Evolutionary conservation across 2,113 vertebrate species (phyloP), one percentile per base, ranked within the genome.

Genomic region (Chloroceryle aenea): DNA sequence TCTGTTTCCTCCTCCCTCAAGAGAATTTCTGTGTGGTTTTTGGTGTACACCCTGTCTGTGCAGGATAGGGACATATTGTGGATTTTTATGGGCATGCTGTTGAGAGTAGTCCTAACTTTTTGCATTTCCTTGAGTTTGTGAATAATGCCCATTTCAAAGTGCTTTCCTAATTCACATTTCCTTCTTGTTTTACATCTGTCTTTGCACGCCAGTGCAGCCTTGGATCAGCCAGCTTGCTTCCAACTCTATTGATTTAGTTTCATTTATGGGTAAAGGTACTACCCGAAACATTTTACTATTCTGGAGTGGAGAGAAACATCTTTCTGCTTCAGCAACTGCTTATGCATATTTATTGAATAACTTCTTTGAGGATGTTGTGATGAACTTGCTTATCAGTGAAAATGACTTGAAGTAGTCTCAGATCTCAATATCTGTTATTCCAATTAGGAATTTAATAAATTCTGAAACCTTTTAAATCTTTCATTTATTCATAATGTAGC

Each of bases 371-470:
- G 56, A 72, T 94, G 59, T 76, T 95, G 43, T 82, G 72, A 85
- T 96, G 68, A 94, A 66, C 23, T 81, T 91, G 55, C 64, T 94
- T 97, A 89, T 90, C 83, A 93, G 84, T 59, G 61, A 88, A 95
- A 86, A 82, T 75, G 32, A 64, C 81, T 96, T 79, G 74, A 91
- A 74, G 71, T 84, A 82, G 84, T 80, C 61, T 92, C 79, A 90
- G 90, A 94, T 92, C 90, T 82, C 75, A 90, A 2, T 95, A 92
- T 94, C 93, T 90, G 47, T 93, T 88, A 88, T 94, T 94, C 91
- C 95, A 96, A 85, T 92, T 95, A 97, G 63, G 66, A 87, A 72
- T 94, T 89, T 90, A 96, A 94, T 92, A 93, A 95, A 85, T 85
- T 45, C 80, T 75, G 58, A 85, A 93, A 53, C 62, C 48, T 74